Evolutionary conservation across 2,888 invertebrate genomes (phyloP), one percentile per base, ranked within the genome.

Genomic region (Hypolimnas misippus): DNA sequence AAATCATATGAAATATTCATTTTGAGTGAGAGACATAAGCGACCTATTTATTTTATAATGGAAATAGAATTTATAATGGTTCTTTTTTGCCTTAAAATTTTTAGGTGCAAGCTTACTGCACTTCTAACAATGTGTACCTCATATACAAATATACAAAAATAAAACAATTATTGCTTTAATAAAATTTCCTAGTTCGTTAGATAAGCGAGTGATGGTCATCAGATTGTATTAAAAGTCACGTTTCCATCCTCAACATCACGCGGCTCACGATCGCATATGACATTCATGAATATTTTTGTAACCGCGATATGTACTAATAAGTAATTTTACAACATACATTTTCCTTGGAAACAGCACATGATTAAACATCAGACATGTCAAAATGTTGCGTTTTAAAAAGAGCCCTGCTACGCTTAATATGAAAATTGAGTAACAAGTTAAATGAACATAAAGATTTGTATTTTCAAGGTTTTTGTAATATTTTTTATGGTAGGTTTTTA

Each of bases 251-350:
- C 40, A 55, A 44, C 57, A 57, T 65, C 65, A 68, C 65, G 61
- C 56, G 61, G 49, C 55, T 53, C 65, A 69, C 65, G 68, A 60
- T 61, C 63, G 51, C 49, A 49, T 55, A 66, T 58, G 63, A 42
- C 58, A 52, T 38, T 40, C 21, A 33, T 51, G 16, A 54, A 62
- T 62, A 57, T 56, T 54, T 59, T 60, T 57, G 57, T 33, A 63
- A 46, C 58, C 51, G 57, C 52, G 57, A 62, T 60, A 35, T 57
- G 4, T 57, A 50, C 25, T 35, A 35, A 44, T 44, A 65, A 52
- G 38, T 56, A 16, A 52, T 46, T 56, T 46, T 31, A 59, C 63
- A 62, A 65, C 42, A 33, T 60, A 55, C 40, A 38, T 54, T 53
- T 25, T 44, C 53, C 46, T 60, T 57, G 19, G 35, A 62, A 38